These are phyloP conservation scores for Lepidonotus clava DNA, from an alignment of 2,888 invertebrate species.

Conservation along the genomic window DNA sequence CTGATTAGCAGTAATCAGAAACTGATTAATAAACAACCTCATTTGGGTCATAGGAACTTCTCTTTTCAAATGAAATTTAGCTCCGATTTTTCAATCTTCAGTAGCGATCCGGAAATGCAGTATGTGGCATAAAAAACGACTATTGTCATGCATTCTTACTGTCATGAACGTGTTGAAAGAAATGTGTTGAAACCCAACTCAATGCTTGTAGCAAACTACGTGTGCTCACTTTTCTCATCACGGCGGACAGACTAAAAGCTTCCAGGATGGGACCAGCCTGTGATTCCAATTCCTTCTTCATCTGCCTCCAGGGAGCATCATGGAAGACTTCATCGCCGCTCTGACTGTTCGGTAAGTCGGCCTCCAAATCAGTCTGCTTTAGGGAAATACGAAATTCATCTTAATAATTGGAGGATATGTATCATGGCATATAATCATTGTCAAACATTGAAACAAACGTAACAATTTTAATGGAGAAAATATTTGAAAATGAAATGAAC, in stretches of 20 bases:
- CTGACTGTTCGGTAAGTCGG: conserved; percentile 62
- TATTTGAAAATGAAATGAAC: not conserved
- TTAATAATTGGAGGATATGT: not conserved
- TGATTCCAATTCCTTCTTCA: conserved; percentile 71
- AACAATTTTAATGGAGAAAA: not conserved
- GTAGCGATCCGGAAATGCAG: not conserved
- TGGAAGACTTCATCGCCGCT: conserved; percentile 70
- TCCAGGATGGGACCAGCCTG: conserved; percentile 63
- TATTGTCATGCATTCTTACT: not conserved
- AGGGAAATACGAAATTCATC: not conserved
- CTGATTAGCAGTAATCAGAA: too few relatives aligned
- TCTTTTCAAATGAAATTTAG: not conserved
- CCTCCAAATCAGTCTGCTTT: not conserved
- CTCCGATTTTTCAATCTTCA: not conserved
- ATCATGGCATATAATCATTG: too few relatives aligned
- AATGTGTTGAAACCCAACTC: not conserved
- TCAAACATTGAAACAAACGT: not conserved
- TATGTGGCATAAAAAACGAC: not conserved
- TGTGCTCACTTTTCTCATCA: conserved; percentile 68
- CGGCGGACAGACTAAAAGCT: conserved; percentile 70
- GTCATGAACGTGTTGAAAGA: not conserved
- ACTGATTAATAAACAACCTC: not conserved
- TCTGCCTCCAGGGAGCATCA: conserved; percentile 70
- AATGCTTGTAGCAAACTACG: too few relatives aligned
- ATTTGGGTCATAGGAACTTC: not conserved